Conservation (phyloP, 1,140 invertebrate species). For the Drosophila teissieri region DNA sequence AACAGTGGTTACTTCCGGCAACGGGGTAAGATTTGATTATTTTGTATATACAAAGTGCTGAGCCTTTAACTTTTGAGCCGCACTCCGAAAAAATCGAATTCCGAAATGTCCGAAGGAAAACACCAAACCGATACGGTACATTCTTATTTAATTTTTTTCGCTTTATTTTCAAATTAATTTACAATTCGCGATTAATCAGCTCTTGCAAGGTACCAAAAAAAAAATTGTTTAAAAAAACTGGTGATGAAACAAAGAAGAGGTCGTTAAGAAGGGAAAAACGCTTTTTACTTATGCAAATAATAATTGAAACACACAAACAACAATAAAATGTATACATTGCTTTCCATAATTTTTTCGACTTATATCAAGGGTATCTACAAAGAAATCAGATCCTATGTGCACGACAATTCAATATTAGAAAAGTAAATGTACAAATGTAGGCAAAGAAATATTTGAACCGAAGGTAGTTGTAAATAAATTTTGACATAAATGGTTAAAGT, state of each 20-base stretch:
- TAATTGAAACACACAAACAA: constrained; percentile 38
- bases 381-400: constrained; percentile 13
- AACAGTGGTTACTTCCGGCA: constrained; percentile 11
- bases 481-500: constrained; percentile 7
- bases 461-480: not conserved
- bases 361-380: constrained; percentile 39
- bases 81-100: constrained; percentile 31
- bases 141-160: constrained; percentile 45
- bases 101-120: constrained; percentile 34
- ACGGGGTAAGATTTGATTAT: not conserved
- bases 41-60: constrained; percentile 27
- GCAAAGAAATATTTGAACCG: not conserved
- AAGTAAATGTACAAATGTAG: not conserved
- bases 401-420: not conserved
- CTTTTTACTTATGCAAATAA: constrained; percentile 26
- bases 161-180: constrained; percentile 64
- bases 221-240: constrained; percentile 23
- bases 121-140: constrained; percentile 40
- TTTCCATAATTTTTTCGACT: constrained; percentile 14
- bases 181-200: constrained; percentile 51
- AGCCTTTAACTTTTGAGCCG: constrained; percentile 5
- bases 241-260: constrained; percentile 5
- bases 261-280: constrained; percentile 17
- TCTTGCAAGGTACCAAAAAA: constrained; percentile 41
- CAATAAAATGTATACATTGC: constrained; percentile 25